A percentile compares a stretch with the other conserved stretches of the same genome.
phyloP scores from a whole-genome alignment of 1,140 invertebrate species.

The Plodia interpunctella region DNA sequence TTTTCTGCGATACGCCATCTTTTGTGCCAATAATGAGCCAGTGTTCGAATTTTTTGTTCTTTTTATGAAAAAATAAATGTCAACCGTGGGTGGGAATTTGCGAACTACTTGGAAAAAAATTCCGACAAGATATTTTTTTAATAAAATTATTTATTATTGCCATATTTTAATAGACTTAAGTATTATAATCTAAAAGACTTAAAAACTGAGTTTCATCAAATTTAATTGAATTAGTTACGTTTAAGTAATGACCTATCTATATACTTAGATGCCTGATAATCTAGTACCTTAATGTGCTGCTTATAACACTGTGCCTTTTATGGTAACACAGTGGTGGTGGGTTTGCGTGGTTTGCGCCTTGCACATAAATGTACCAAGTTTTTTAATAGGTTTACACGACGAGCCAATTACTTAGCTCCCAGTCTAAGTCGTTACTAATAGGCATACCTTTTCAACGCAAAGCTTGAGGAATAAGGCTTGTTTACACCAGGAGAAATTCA shows the following conservation, averaged over 20 bases:
- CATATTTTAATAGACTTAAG: no score
- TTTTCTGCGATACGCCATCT: constrained; percentile 65
- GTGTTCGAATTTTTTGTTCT: constrained; percentile 43
- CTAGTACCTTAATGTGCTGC: no score
- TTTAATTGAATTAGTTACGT: no score
- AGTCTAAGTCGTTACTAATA: constrained; percentile 42
- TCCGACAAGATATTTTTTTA: not conserved
- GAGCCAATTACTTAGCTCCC: constrained; percentile 41
- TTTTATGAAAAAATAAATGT: constrained; percentile 38
- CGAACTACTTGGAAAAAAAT: constrained; percentile 14
- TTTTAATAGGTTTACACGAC: constrained; percentile 17
- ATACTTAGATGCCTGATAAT: no score
- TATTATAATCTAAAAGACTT: no score
- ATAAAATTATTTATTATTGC: not conserved
- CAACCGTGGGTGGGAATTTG: constrained; percentile 55
- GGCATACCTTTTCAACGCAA: constrained; percentile 35
- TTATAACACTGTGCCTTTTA: no score
- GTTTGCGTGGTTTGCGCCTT: not conserved
- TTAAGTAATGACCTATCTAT: no score
- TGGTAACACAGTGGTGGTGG: no score
- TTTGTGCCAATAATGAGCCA: constrained; percentile 71
- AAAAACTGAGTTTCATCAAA: no score
- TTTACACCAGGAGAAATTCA: no score
- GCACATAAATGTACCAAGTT: not conserved
- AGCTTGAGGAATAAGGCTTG: constrained; percentile 21